Conservation (phyloP, 35 echinoderm and acorn worm genomes). For the Holothuria glaberrima region DNA sequence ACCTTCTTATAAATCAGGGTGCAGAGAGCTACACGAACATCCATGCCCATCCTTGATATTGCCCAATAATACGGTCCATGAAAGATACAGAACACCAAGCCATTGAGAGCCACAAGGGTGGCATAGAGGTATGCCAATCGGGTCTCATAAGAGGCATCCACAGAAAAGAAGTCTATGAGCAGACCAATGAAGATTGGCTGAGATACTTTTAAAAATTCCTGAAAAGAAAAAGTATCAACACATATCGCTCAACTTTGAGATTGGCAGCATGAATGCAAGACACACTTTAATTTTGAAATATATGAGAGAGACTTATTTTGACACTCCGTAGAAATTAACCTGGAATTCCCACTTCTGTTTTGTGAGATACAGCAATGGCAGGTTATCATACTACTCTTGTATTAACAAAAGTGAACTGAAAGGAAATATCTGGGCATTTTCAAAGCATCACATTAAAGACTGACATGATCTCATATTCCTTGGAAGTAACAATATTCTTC, state of each 20-base stretch:
- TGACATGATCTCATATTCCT: no score
- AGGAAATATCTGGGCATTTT: no score
- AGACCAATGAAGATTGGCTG: constrained; percentile 80
- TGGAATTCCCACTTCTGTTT: no score
- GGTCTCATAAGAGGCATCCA: neutral
- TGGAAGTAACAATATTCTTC: no score
- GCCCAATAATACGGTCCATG: constrained; percentile 79
- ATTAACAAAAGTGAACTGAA: no score
- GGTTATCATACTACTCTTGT: no score
- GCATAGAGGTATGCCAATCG: constrained; percentile 75
- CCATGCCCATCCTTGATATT: constrained; percentile 74
- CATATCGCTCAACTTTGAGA: neutral
- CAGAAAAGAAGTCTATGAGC: constrained; percentile 82
- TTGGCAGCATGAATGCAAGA: no score
- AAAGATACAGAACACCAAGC: constrained; percentile 50
- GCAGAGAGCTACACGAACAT: constrained; percentile 74
- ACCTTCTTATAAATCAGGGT: constrained; percentile 90
- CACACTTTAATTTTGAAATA: no score
- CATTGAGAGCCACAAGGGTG: constrained; percentile 38
- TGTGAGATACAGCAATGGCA: no score
- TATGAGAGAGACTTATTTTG: no score
- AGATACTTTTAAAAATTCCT: constrained; percentile 77
- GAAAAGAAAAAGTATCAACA: neutral
- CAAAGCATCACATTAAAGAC: no score
- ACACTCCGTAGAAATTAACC: no score